phyloP scores from a whole-genome alignment of 1,140 invertebrate species.

The Drosophila setifemur region DNA sequence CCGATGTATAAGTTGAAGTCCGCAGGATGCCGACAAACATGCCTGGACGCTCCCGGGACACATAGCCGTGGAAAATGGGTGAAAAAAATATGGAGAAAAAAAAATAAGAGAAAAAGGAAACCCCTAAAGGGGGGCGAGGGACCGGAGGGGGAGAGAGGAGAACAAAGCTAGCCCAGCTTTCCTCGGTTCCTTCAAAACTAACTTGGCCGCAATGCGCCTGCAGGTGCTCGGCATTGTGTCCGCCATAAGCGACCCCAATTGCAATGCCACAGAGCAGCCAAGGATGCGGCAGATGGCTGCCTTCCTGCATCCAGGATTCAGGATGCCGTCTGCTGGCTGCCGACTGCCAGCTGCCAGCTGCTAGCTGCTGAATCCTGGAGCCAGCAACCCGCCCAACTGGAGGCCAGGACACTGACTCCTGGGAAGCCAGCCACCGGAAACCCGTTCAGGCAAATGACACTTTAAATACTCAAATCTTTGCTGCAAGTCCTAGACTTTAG shows the following conservation, averaged over 20 bases:
- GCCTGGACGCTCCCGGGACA: not conserved
- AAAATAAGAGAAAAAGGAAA: not conserved
- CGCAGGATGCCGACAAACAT: not conserved
- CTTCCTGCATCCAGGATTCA: conserved; percentile 11
- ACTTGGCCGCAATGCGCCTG: conserved; percentile 11
- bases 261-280: conserved; percentile 12
- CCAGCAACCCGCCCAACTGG: no score
- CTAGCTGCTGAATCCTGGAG: no score
- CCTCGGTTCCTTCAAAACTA: conserved; percentile 4
- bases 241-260: conserved; percentile 16
- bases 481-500: no score
- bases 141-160: not conserved
- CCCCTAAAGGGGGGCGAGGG: not conserved
- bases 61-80: no score
- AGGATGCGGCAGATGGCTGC: conserved; percentile 29
- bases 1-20: not conserved
- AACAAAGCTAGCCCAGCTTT: not conserved
- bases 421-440: not conserved
- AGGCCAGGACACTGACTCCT: conserved; percentile 23
- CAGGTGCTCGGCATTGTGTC: conserved; percentile 25
- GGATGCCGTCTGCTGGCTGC: no score
- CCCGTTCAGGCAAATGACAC: not conserved
- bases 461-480: no score
- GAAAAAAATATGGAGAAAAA: no score
- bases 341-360: no score